These are phyloP conservation scores for Rhipidura dahli DNA, from an alignment of 2,113 vertebrate genomes.

Conservation along the genomic window DNA sequence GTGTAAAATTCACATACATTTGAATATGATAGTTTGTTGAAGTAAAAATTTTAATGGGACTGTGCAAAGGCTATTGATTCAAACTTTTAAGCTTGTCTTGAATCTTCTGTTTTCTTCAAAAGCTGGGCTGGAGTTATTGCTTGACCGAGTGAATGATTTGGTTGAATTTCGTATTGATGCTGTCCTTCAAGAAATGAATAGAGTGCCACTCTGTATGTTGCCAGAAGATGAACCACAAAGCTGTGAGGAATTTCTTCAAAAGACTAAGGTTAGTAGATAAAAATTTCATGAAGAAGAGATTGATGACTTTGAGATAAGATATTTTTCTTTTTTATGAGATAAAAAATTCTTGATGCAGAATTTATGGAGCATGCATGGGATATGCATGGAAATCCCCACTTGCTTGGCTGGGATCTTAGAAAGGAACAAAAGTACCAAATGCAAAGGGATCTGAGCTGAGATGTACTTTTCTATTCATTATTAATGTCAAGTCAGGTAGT, in stretches of 20 bases:
- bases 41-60: background rate
- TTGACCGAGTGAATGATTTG: slow-evolving; percentile 84
- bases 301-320: background rate
- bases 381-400: background rate
- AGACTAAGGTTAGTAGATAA: slow-evolving; percentile 73
- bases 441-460: background rate
- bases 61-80: background rate
- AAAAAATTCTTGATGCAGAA: background rate
- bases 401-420: background rate
- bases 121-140: slow-evolving; percentile 83
- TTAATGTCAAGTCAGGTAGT: background rate
- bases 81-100: background rate
- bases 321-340: background rate
- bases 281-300: background rate
- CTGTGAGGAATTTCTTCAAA: slow-evolving; percentile 87
- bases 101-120: slow-evolving; percentile 1
- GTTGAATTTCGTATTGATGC: slow-evolving; percentile 87
- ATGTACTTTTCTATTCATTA: background rate
- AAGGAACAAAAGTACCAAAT: background rate
- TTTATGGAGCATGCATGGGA: background rate
- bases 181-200: slow-evolving; percentile 86
- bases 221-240: slow-evolving; percentile 83
- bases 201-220: slow-evolving; percentile 76
- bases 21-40: background rate
- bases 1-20: background rate